Percentiles rank a stretch among this genome's conserved stretches.
These are phyloP conservation scores for Drosophila paramelanica DNA, from an alignment of 2,888 invertebrate genomes.

Conservation along the genomic window DNA sequence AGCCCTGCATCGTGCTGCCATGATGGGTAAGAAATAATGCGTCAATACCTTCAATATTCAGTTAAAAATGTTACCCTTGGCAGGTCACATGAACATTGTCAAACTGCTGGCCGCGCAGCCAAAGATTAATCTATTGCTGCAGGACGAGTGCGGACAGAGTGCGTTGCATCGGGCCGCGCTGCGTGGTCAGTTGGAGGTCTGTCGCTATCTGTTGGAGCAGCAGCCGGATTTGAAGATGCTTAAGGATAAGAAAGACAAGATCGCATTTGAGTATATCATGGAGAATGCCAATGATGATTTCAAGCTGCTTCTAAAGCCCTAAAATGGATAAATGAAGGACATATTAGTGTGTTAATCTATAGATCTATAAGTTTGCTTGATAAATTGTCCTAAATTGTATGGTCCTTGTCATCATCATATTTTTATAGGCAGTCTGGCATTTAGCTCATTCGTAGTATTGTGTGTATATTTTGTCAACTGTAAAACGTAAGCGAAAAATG, in stretches of 20 bases:
- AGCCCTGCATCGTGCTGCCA: conserved; percentile 92
- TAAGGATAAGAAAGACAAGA: conserved; percentile 85
- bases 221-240: conserved; percentile 82
- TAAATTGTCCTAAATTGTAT: conserved; percentile 24
- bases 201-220: conserved; percentile 79
- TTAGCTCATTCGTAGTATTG: conserved; percentile 26
- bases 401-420: conserved; percentile 31
- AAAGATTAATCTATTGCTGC: conserved; percentile 88
- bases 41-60: neutral
- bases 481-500: conserved; percentile 51
- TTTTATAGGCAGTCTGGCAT: conserved; percentile 17
- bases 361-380: conserved; percentile 20
- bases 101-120: conserved; percentile 87
- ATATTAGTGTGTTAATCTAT: conserved; percentile 12
- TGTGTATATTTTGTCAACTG: conserved; percentile 30
- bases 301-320: conserved; percentile 83
- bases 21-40: conserved; percentile 87
- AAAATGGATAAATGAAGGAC: conserved; percentile 18
- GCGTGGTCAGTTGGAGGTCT: conserved; percentile 85
- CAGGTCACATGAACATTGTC: conserved; percentile 88
- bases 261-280: conserved; percentile 84
- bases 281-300: conserved; percentile 84
- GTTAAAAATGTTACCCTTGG: neutral
- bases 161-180: conserved; percentile 91
- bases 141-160: conserved; percentile 93